Conservation (phyloP, 2,888 invertebrate genomes). For the Himalopsyche japonica region DNA sequence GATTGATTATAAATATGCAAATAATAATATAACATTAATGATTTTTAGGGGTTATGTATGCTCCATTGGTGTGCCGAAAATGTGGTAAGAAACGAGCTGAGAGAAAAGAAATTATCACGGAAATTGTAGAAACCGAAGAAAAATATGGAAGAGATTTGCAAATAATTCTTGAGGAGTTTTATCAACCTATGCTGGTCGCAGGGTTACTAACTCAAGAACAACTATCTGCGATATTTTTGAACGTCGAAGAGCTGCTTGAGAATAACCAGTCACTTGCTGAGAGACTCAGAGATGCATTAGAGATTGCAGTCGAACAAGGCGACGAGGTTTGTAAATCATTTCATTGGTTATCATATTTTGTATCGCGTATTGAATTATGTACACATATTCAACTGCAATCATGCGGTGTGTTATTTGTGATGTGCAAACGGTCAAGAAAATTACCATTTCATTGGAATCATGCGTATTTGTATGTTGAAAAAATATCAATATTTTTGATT, state of each 20-base stretch:
- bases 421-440: too few relatives aligned
- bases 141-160: slow-evolving; percentile 92
- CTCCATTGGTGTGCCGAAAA: slow-evolving; percentile 82
- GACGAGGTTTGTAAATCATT: slow-evolving; percentile 60
- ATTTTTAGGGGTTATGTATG: slow-evolving; percentile 68
- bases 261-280: slow-evolving; percentile 85
- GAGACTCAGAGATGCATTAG: slow-evolving; percentile 82
- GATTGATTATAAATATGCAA: not conserved
- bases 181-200: slow-evolving; percentile 90
- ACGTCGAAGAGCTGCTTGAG: slow-evolving; percentile 88
- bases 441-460: too few relatives aligned
- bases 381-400: too few relatives aligned
- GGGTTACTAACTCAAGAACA: slow-evolving; percentile 90
- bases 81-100: slow-evolving; percentile 87
- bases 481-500: too few relatives aligned
- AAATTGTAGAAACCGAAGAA: slow-evolving; percentile 94
- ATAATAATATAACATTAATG: not conserved
- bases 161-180: slow-evolving; percentile 91
- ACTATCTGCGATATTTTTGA: slow-evolving; percentile 88
- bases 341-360: not conserved
- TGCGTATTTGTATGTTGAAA: too few relatives aligned
- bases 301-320: slow-evolving; percentile 80
- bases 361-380: too few relatives aligned
- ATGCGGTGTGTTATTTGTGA: too few relatives aligned
- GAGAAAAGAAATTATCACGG: slow-evolving; percentile 90